Evolutionary conservation across 2,888 invertebrate genomes (phyloP), one percentile per base, ranked within the genome.

Genomic region (Noctua pronuba): DNA sequence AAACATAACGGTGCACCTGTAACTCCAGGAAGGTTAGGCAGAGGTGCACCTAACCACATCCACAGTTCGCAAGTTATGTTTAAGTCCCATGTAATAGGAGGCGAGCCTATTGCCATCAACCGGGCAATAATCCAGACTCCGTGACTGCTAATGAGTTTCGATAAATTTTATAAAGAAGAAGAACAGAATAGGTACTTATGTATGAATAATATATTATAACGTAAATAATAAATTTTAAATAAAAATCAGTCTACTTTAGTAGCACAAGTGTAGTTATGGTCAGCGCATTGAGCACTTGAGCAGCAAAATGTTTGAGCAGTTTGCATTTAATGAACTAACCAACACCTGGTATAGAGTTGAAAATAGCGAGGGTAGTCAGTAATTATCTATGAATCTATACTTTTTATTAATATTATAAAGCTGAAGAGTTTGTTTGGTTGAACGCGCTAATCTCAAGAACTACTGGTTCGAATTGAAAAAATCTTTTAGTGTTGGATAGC

Each of bases 171-270:
- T 28, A n/a, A n/a, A n/a, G n/a, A n/a, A 44, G 44, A 41, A 38
- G 38, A 35, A 67, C 3, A 35, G 4, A 69, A 28, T 62, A 24
- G 21, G 21, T 55, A 55, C 41, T 16, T 41, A 11, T 1, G 10
- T 31, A 18, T 28, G 13, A 66, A 31, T 35, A 77, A 28, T 31
- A 44, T 35, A 60, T 31, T 62, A 60, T 11, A 21, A 28, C 0
- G n/a, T 41, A 41, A 58, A 46, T 77, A 46, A n/a, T n/a, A 35
- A 1, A 0, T 21, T 58, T 24, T 21, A 41, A 71, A 60, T 62
- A 35, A 77, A 72, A 82, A 73, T 85, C 86, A 85, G 84, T 85
- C 84, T n/a, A 77, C 71, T 69, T 74, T 8, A 66, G 74, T 72
- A 82, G 82, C 74, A 85, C 68, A 62, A 83, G 31, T 73, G 64